phyloP scores from a whole-genome alignment of 92 coral and sea anemone genomes.

The Siderastrea siderea region DNA sequence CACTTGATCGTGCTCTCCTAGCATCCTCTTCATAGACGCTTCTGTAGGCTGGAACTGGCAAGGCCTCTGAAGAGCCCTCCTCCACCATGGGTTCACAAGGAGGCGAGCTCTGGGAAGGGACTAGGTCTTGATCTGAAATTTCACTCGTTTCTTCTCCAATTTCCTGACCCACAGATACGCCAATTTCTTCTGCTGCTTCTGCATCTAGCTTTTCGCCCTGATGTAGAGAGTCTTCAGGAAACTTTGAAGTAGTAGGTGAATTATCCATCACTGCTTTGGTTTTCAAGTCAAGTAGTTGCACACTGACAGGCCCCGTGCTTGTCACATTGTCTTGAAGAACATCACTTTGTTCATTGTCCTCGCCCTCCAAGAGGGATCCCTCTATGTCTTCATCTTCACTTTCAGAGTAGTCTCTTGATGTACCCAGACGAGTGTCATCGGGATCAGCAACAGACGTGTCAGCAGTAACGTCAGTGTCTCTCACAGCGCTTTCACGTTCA shows the following conservation, averaged over 20 bases:
- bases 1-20: constrained; percentile 10
- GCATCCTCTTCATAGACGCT: not conserved
- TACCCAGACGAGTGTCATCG: not conserved
- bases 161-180: not conserved
- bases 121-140: not conserved
- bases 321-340: constrained; percentile 14
- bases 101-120: not conserved
- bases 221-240: not conserved
- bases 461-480: not conserved
- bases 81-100: not conserved
- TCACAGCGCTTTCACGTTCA: constrained; percentile 1
- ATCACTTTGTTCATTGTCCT: not conserved
- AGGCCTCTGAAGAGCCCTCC: constrained; percentile 5
- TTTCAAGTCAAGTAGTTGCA: not conserved
- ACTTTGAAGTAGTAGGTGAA: constrained; percentile 17
- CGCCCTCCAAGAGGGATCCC: not conserved
- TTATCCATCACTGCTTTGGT: not conserved
- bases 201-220: not conserved
- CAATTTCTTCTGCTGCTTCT: not conserved
- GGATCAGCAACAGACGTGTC: not conserved
- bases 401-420: constrained; percentile 17
- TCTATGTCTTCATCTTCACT: not conserved
- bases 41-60: not conserved
- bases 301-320: constrained; percentile 4
- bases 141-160: not conserved